Evolutionary conservation across 2,888 invertebrate species (phyloP).

Genomic region (Ectemnius continuus): DNA sequence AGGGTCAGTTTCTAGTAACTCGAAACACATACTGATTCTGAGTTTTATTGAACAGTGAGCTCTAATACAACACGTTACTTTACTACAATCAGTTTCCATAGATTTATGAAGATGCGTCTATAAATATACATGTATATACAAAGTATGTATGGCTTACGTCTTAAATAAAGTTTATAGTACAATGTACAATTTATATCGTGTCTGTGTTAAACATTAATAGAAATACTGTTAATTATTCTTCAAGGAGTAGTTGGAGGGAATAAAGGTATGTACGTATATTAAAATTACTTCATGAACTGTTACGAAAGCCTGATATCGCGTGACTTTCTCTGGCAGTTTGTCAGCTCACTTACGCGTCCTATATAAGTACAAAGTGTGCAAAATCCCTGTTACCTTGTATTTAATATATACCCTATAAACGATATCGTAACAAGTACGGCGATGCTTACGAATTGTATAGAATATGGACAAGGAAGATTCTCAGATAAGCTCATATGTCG

Average conservation of each 20-base stretch:
- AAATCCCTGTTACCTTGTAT: slow-evolving; percentile 54
- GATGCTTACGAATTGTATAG: slow-evolving; percentile 28
- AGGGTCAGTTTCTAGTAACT: background rate
- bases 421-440: slow-evolving; percentile 26
- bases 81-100: slow-evolving; percentile 47
- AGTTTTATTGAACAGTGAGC: slow-evolving; percentile 61
- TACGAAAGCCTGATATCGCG: slow-evolving; percentile 21
- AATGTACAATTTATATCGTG: slow-evolving; percentile 61
- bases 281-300: slow-evolving; percentile 38
- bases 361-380: slow-evolving; percentile 38
- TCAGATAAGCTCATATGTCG: slow-evolving; percentile 27
- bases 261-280: slow-evolving; percentile 28
- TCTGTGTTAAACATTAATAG: slow-evolving; percentile 43
- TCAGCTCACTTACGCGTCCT: slow-evolving; percentile 27
- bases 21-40: slow-evolving; percentile 39
- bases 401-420: slow-evolving; percentile 31
- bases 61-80: slow-evolving; percentile 52
- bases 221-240: slow-evolving; percentile 55
- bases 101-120: slow-evolving; percentile 39
- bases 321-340: slow-evolving; percentile 44
- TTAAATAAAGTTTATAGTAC: slow-evolving; percentile 66
- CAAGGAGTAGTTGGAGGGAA: slow-evolving; percentile 35
- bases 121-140: slow-evolving; percentile 59
- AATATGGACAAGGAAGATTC: slow-evolving; percentile 22
- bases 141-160: slow-evolving; percentile 63